Evolutionary conservation across 2,888 invertebrate genomes (phyloP).

Genomic region (Ypsolopha scabrella): DNA sequence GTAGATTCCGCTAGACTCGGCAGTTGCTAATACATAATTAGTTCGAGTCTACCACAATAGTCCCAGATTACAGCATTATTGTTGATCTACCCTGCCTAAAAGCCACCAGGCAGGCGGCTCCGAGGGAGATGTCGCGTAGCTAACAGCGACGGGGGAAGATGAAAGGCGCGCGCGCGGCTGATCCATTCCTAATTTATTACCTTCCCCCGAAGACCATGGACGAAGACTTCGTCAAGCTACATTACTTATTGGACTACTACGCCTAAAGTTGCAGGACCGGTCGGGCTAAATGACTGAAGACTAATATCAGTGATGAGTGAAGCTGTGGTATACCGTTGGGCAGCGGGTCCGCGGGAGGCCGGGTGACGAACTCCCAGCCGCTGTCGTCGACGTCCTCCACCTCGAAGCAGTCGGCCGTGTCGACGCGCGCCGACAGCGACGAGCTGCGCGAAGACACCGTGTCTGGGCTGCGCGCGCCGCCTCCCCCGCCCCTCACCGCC

Average conservation of each 20-base stretch:
- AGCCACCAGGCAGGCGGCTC: no score
- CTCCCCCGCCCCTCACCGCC: constrained; percentile 15
- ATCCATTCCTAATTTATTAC: no score
- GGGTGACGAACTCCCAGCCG: constrained; percentile 58
- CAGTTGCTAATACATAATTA: no score
- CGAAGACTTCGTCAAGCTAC: no score
- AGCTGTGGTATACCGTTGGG: constrained; percentile 33
- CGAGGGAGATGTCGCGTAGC: background rate
- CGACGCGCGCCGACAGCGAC: constrained; percentile 23
- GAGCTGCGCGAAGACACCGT: constrained; percentile 9
- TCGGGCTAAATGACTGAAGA: background rate
- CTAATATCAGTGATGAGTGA: background rate
- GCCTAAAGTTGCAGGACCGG: background rate
- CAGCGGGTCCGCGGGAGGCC: constrained; percentile 55
- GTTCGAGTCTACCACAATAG: no score
- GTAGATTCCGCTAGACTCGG: no score
- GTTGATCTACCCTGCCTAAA: no score
- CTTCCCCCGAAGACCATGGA: no score
- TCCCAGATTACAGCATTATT: no score
- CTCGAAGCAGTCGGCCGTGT: constrained; percentile 65
- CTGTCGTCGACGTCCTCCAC: constrained; percentile 62
- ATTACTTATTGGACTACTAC: no score
- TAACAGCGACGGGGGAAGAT: background rate
- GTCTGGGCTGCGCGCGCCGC: constrained; percentile 15
- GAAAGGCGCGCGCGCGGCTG: no score